phyloP scores from a whole-genome alignment of 2,888 invertebrate genomes.

The Horisme vitalbata region DNA sequence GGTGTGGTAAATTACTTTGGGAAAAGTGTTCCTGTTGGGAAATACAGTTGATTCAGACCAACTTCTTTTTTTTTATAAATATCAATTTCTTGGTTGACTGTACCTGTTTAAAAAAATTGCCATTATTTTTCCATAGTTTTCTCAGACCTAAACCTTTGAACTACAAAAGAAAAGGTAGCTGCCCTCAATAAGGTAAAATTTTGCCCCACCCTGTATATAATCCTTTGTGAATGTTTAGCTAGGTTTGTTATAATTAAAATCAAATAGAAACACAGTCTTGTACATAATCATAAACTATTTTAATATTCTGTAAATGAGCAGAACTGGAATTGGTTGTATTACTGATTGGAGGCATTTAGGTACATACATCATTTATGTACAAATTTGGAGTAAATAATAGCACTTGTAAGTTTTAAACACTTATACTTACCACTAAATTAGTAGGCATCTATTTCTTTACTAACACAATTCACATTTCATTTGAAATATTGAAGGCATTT shows the following conservation, averaged over 20 bases:
- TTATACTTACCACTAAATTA: constrained; percentile 10
- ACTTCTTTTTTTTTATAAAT: too few relatives aligned
- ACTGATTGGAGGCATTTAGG: constrained; percentile 40
- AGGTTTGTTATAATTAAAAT: not conserved
- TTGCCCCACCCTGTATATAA: too few relatives aligned
- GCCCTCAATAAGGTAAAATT: too few relatives aligned
- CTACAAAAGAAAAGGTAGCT: too few relatives aligned
- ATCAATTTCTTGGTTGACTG: too few relatives aligned
- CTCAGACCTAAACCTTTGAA: too few relatives aligned
- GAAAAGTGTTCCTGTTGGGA: too few relatives aligned
- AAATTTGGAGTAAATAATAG: constrained; percentile 13
- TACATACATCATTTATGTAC: constrained; percentile 18
- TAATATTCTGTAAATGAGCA: constrained; percentile 62
- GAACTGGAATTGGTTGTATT: constrained; percentile 49
- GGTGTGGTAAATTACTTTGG: too few relatives aligned
- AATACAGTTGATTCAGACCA: too few relatives aligned
- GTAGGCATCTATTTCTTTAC: constrained; percentile 5
- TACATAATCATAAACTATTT: constrained; percentile 51
- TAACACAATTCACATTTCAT: not conserved
- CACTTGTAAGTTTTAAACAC: constrained; percentile 18
- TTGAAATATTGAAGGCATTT: constrained; percentile 1
- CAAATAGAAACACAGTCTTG: constrained; percentile 47
- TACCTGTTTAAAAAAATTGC: too few relatives aligned
- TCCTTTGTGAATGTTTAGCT: too few relatives aligned
- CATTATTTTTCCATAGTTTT: too few relatives aligned